Conservation (phyloP, 2,797 vertebrate species). For the Acrossocheilus wenchowensis region DNA sequence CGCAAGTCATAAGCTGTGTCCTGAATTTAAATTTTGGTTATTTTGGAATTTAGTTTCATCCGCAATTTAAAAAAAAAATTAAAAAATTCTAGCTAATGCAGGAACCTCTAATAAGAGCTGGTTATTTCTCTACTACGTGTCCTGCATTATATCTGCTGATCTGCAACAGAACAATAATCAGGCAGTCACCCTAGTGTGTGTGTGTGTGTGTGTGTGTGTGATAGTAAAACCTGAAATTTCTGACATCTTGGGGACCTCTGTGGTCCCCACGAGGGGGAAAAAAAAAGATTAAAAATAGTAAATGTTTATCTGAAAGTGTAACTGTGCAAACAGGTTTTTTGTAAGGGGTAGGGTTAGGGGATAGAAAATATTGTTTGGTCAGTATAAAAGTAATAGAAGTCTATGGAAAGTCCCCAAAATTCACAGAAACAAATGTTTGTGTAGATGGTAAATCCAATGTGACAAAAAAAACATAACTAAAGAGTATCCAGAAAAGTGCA, state of each 20-base stretch:
- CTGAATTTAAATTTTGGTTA: not conserved
- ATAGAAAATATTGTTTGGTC: too few species aligned
- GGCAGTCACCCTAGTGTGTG: not conserved
- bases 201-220: too few species aligned
- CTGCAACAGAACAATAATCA: not conserved
- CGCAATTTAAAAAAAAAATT: not conserved
- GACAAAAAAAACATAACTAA: not conserved
- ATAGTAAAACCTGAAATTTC: too few species aligned
- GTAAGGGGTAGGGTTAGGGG: too few species aligned
- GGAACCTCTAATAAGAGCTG: not conserved
- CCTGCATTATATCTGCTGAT: not conserved
- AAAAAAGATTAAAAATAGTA: too few species aligned
- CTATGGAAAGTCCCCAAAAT: too few species aligned
- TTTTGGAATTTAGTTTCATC: not conserved
- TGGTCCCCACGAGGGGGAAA: too few species aligned
- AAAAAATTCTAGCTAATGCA: not conserved
- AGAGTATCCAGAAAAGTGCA: not conserved
- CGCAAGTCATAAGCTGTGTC: not conserved
- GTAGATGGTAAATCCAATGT: not conserved
- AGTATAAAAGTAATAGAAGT: too few species aligned
- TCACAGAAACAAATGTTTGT: not conserved
- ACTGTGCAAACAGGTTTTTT: too few species aligned
- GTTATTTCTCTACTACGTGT: not conserved
- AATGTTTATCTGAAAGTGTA: too few species aligned
- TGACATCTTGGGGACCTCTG: too few species aligned